These are phyloP conservation scores for Brachyhypopomus occidentalis DNA, from an alignment of 2,113 vertebrate species.

Conservation along the genomic window DNA sequence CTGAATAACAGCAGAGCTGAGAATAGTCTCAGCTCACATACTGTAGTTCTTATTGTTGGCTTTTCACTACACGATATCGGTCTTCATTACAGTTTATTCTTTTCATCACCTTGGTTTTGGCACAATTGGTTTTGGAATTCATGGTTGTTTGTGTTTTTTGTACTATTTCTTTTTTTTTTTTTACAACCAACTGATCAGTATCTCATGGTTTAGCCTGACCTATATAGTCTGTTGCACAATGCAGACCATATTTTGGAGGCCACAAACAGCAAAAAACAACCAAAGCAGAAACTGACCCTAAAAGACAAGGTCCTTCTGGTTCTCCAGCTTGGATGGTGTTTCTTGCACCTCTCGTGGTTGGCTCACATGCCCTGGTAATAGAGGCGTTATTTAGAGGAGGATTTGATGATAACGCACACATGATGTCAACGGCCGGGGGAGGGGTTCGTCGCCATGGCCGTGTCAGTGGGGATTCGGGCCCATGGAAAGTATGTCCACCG, in stretches of 20 bases:
- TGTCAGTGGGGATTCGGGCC: constrained; percentile 45
- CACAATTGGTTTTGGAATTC: neutral
- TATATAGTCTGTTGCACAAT: neutral
- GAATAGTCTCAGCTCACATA: too few species aligned
- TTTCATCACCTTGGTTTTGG: too few species aligned
- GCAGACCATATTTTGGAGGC: neutral
- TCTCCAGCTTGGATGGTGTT: neutral
- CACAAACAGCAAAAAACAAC: neutral
- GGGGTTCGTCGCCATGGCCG: constrained; percentile 46
- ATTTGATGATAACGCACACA: constrained; percentile 29
- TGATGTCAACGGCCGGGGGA: neutral
- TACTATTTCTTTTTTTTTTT: too few species aligned
- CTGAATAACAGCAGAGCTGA: too few species aligned
- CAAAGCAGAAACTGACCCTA: neutral
- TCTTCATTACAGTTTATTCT: too few species aligned
- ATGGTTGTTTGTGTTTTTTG: neutral
- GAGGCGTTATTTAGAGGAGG: constrained; percentile 43
- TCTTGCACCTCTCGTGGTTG: neutral
- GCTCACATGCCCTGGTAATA: constrained; percentile 38
- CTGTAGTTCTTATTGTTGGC: too few species aligned
- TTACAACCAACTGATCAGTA: too few species aligned
- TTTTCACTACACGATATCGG: too few species aligned
- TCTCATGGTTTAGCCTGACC: neutral
- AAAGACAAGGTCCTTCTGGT: neutral
- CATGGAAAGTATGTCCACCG: constrained; percentile 51